Evolutionary conservation across 1,140 invertebrate genomes (phyloP).

Genomic region (Tribolium madens): DNA sequence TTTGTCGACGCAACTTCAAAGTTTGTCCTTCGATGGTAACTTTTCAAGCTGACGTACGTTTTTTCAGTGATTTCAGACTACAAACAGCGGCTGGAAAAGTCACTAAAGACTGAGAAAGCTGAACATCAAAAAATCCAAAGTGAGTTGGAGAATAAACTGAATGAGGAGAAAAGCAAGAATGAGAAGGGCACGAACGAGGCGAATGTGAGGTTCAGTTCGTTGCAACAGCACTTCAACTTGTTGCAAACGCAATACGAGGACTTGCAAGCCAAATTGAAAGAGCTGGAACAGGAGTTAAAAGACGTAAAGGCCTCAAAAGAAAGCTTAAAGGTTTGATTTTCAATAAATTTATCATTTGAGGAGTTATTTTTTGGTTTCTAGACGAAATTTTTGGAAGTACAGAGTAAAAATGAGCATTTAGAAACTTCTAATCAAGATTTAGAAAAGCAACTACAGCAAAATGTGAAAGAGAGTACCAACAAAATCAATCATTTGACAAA

Average conservation of each 20-base stretch:
- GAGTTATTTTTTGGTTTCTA: conserved; percentile 38
- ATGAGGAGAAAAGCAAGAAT: conserved; percentile 64
- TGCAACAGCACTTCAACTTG: conserved; percentile 67
- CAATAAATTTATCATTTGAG: neutral
- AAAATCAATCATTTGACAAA: conserved; percentile 53
- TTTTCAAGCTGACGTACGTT: neutral
- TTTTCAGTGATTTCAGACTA: conserved; percentile 65
- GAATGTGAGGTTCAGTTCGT: conserved; percentile 64
- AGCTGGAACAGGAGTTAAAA: conserved; percentile 59
- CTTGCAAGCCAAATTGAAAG: conserved; percentile 61
- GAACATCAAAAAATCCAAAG: conserved; percentile 65
- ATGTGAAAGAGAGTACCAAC: conserved; percentile 34
- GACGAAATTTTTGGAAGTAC: conserved; percentile 51
- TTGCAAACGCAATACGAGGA: conserved; percentile 64
- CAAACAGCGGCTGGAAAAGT: conserved; percentile 67
- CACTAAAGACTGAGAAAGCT: conserved; percentile 65
- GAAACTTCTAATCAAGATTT: conserved; percentile 53
- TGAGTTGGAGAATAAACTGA: conserved; percentile 64
- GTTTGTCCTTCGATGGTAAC: conserved; percentile 55
- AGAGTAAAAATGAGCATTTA: conserved; percentile 51
- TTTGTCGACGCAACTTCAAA: conserved; percentile 67
- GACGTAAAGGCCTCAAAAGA: conserved; percentile 55
- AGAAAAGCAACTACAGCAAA: conserved; percentile 52
- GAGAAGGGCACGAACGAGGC: conserved; percentile 65
- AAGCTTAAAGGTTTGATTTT: conserved; percentile 51